phyloP scores from a whole-genome alignment of 1,140 invertebrate species.

The Drosophila tsacasi region DNA sequence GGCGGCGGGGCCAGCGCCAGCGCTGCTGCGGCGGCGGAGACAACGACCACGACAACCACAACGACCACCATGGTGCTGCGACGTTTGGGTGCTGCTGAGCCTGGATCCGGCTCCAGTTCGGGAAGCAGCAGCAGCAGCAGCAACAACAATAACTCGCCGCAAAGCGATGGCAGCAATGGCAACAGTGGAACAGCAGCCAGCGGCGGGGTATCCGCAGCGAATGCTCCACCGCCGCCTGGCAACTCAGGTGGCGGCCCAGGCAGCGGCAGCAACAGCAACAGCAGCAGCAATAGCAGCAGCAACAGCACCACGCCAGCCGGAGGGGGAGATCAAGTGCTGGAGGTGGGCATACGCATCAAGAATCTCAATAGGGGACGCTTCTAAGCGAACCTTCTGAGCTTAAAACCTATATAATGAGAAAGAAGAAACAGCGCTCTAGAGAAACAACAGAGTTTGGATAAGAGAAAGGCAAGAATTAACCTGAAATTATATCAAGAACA shows the following conservation, averaged over 20 bases:
- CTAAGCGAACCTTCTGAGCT: not conserved
- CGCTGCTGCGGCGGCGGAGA: constrained; percentile 54
- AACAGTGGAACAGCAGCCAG: constrained; percentile 31
- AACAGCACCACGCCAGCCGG: constrained; percentile 19
- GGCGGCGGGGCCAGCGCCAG: constrained; percentile 11
- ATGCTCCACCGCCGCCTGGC: not conserved
- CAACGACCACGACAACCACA: constrained; percentile 71
- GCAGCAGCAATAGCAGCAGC: constrained; percentile 43
- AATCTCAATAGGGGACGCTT: constrained; percentile 77
- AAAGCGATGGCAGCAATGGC: constrained; percentile 73
- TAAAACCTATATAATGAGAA: not conserved
- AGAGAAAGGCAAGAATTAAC: not conserved
- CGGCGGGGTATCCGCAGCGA: not conserved
- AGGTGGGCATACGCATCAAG: constrained; percentile 83
- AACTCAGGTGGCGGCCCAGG: constrained; percentile 7
- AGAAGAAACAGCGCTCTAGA: too few species aligned
- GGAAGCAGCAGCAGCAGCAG: constrained; percentile 32
- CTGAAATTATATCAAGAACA: too few species aligned
- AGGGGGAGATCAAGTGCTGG: constrained; percentile 71
- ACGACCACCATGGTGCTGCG: constrained; percentile 67
- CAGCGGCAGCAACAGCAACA: constrained; percentile 22
- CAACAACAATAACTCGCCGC: constrained; percentile 77
- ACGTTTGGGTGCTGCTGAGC: constrained; percentile 41
- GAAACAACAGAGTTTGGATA: too few species aligned
- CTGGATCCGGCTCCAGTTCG: constrained; percentile 13